Conservation (phyloP, 2,113 vertebrate genomes). For the human region GRCh38 chr16:53133001-53133500, state of each 20-base stretch:
- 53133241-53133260: neutral
- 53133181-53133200: neutral
- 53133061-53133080: neutral
- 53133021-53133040: slow-evolving; percentile 30
- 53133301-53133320: too few species aligned
- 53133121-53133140: neutral
- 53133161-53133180: slow-evolving; percentile 13
- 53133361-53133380: neutral
- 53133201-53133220: neutral
- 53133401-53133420: too few species aligned
- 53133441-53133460: neutral
- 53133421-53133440: too few species aligned
- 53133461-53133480: neutral
- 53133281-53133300: neutral
- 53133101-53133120: neutral
- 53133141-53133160: neutral
- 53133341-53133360: too few species aligned
- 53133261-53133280: neutral
- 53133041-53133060: slow-evolving; percentile 1
- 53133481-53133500: neutral
- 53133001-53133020: neutral
- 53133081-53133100: neutral
- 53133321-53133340: too few species aligned
- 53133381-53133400: neutral
- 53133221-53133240: neutral